Evolutionary conservation across 2,888 invertebrate species (phyloP).

Genomic region (Tyria jacobaeae): DNA sequence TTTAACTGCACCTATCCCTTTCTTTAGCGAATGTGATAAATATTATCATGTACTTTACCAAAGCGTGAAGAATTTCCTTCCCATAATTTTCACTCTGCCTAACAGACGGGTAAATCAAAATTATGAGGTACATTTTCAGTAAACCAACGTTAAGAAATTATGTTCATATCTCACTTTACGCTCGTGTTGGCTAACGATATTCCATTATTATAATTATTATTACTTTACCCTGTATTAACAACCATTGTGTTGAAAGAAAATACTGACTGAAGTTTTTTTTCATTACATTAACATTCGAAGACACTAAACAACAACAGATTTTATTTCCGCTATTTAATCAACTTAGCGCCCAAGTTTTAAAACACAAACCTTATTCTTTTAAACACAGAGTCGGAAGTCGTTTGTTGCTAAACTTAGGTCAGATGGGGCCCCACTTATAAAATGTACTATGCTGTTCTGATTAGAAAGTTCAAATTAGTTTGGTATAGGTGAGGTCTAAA

Average conservation of each 20-base stretch:
- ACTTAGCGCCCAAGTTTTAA: constrained; percentile 21
- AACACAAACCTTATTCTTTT: not conserved
- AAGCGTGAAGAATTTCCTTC: not conserved
- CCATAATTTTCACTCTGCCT: constrained; percentile 2
- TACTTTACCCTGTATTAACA: constrained; percentile 15
- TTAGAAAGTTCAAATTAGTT: constrained; percentile 43
- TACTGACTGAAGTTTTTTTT: constrained; percentile 45
- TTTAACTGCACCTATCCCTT: too few relatives aligned
- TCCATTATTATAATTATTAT: constrained; percentile 22
- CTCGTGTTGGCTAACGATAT: constrained; percentile 17
- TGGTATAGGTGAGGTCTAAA: constrained; percentile 44
- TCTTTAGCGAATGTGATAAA: not conserved
- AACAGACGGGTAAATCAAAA: constrained; percentile 3
- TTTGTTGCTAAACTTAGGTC: not conserved
- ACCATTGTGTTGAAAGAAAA: constrained; percentile 14
- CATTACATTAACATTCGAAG: constrained; percentile 50
- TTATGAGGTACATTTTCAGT: constrained; percentile 9
- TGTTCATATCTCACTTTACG: constrained; percentile 13
- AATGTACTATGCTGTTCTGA: constrained; percentile 39
- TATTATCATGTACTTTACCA: not conserved
- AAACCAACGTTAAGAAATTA: constrained; percentile 12
- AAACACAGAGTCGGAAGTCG: not conserved
- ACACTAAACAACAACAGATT: constrained; percentile 63
- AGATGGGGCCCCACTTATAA: constrained; percentile 14
- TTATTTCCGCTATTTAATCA: constrained; percentile 67